Conservation (phyloP, 2,113 vertebrate species). For the Hemibates koningsi region DNA sequence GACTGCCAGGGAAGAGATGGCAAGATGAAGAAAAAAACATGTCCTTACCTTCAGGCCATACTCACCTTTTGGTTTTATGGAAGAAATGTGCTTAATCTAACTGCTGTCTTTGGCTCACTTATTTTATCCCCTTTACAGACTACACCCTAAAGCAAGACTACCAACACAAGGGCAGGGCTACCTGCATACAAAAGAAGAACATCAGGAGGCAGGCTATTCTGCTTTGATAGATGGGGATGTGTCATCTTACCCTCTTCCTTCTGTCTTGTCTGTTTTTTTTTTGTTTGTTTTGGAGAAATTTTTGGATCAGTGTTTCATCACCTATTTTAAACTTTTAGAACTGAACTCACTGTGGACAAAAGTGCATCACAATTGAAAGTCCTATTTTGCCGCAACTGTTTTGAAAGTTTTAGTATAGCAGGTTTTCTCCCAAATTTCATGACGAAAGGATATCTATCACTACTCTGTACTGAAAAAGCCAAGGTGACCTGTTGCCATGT, state of each 20-base stretch:
- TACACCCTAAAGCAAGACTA: not conserved
- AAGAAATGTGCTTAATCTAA: not conserved
- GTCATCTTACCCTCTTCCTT: not conserved
- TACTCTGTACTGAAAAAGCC: not conserved
- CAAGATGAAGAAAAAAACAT: not conserved
- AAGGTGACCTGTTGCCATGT: not conserved
- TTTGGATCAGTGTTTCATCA: not conserved
- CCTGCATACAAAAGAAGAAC: constrained; percentile 7
- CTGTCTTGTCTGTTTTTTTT: not conserved
- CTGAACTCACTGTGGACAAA: not conserved
- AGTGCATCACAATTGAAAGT: not conserved
- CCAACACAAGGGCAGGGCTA: not conserved
- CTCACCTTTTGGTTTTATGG: not conserved
- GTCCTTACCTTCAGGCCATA: not conserved
- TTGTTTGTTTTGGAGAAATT: not conserved
- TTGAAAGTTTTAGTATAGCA: not conserved
- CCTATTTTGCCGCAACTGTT: not conserved
- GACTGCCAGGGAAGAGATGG: not conserved
- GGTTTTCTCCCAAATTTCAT: not conserved
- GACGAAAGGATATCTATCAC: not conserved
- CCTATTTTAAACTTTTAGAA: not conserved
- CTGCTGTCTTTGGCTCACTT: not conserved
- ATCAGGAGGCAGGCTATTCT: not conserved
- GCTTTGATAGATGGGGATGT: not conserved
- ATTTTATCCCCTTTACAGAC: constrained; percentile 1